phyloP scores from a whole-genome alignment of 2,797 vertebrate genomes.

The Australoheros facetus region DNA sequence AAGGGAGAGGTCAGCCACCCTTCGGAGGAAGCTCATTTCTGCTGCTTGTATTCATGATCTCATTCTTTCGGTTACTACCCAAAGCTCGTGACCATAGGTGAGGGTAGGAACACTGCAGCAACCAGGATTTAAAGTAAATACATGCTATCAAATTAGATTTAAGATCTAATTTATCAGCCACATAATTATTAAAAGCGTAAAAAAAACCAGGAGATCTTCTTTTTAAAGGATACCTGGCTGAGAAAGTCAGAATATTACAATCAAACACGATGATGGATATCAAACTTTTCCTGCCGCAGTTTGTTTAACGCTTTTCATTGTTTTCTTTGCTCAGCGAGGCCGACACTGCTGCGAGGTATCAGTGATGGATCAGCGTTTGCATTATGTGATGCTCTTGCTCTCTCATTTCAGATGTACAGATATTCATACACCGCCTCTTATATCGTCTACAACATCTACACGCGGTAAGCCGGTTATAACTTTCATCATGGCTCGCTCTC shows the following conservation, averaged over 20 bases:
- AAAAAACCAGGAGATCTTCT: neutral
- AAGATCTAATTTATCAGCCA: neutral
- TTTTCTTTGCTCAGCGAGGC: neutral
- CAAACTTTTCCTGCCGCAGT: neutral
- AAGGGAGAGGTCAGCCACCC: too few relatives aligned
- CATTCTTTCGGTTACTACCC: too few relatives aligned
- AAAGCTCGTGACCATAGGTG: too few relatives aligned
- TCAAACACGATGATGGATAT: neutral
- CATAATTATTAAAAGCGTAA: neutral
- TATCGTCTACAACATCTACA: slow-evolving; percentile 78
- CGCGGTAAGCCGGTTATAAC: slow-evolving; percentile 52
- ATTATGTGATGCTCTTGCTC: neutral
- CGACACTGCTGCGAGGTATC: neutral
- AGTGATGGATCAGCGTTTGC: slow-evolving; percentile 14
- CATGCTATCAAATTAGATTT: neutral
- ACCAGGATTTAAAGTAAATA: neutral
- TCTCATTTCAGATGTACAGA: slow-evolving; percentile 72
- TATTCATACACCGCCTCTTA: slow-evolving; percentile 77
- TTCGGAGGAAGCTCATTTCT: too few relatives aligned
- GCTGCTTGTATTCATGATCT: too few relatives aligned
- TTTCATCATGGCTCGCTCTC: neutral
- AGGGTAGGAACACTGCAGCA: neutral
- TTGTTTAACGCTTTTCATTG: neutral
- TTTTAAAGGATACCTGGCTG: neutral
- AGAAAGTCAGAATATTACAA: neutral